Evolutionary conservation across 2,888 invertebrate species (phyloP).

Genomic region (Gymnosoma rotundatum): DNA sequence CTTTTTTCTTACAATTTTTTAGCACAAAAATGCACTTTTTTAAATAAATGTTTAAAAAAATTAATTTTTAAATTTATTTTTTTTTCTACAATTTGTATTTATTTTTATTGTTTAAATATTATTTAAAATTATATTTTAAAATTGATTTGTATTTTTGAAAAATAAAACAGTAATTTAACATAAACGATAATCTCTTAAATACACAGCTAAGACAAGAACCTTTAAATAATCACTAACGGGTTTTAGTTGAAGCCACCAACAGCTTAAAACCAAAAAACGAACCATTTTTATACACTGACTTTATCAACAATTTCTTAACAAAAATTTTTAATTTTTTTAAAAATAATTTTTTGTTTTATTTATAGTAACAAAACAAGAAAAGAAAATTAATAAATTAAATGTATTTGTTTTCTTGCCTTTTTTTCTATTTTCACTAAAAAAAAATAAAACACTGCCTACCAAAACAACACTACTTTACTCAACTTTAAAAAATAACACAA

Average conservation of each 20-base stretch:
- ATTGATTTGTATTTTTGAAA: constrained; percentile 28
- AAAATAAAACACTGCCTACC: constrained; percentile 14
- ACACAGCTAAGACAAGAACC: constrained; percentile 62
- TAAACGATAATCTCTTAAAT: constrained; percentile 22
- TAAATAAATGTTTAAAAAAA: constrained; percentile 33
- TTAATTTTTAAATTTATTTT: neutral
- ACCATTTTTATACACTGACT: constrained; percentile 46
- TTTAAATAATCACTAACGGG: constrained; percentile 11
- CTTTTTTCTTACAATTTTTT: constrained; percentile 3
- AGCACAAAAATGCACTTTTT: constrained; percentile 37
- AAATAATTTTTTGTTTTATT: neutral
- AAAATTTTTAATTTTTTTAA: neutral
- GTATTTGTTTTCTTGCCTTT: constrained; percentile 58
- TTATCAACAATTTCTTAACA: neutral
- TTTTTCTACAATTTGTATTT: constrained; percentile 12
- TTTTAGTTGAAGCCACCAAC: constrained; percentile 3
- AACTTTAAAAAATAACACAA: neutral
- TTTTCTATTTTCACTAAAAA: constrained; percentile 42
- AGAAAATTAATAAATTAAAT: neutral
- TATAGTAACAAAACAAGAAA: neutral
- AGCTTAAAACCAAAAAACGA: constrained; percentile 38
- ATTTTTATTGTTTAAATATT: constrained; percentile 16
- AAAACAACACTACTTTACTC: constrained; percentile 17
- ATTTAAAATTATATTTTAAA: constrained; percentile 21
- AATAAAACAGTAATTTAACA: constrained; percentile 12